phyloP scores from a whole-genome alignment of 2,113 vertebrate species.

The Coracopsis vasa region DNA sequence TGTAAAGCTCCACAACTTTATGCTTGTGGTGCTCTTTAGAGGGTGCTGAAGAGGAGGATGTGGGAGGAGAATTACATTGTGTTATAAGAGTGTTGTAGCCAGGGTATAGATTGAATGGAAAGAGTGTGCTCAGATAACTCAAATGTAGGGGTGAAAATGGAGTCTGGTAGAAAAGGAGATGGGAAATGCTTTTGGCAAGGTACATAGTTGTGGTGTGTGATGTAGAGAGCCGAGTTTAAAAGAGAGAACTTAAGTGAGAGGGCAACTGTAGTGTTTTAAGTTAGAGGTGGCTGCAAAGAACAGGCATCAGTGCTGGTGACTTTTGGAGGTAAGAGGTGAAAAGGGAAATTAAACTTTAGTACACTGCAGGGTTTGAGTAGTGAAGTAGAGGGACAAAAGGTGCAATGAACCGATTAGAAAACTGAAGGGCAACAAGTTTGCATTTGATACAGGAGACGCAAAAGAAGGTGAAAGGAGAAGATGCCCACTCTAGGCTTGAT shows the following conservation, averaged over 20 bases:
- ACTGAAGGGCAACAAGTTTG: not conserved
- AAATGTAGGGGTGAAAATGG: not conserved
- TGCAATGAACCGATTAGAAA: not conserved
- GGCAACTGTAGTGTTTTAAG: not conserved
- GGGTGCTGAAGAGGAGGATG: not conserved
- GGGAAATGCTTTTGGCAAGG: not conserved
- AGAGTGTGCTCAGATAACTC: not conserved
- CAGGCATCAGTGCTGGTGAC: rapidly evolving
- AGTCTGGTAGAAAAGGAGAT: not conserved
- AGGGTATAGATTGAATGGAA: not conserved
- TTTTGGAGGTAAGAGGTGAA: not conserved
- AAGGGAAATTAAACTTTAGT: not conserved
- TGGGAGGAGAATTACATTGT: not conserved
- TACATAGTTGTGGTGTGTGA: not conserved
- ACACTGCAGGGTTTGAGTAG: not conserved
- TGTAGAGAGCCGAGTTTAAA: not conserved
- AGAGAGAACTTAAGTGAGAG: not conserved
- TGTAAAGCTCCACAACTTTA: not conserved
- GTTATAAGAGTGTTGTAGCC: not conserved
- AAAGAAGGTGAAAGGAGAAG: not conserved
- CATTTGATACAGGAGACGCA: not conserved
- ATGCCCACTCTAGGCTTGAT: not conserved
- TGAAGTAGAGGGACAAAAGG: not conserved
- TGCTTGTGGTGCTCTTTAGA: not conserved
- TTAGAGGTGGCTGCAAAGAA: not conserved